Evolutionary conservation across 2,888 invertebrate genomes (phyloP).

Genomic region (Clivina fossor): DNA sequence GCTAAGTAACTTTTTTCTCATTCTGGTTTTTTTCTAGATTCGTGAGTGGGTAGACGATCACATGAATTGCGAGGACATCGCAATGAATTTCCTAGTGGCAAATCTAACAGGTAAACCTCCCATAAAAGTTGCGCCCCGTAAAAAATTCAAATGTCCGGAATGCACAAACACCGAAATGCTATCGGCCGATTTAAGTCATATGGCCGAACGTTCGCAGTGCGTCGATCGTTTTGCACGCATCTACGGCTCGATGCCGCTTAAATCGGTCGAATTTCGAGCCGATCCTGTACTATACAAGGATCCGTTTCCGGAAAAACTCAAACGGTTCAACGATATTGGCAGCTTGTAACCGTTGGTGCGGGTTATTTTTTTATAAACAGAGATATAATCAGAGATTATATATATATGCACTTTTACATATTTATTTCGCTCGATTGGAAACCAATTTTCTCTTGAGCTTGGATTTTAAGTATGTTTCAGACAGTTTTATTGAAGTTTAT

Average conservation of each 20-base stretch:
- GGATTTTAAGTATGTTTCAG: no score
- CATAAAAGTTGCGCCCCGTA: conserved; percentile 88
- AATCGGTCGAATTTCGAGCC: conserved; percentile 88
- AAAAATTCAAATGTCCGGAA: conserved; percentile 96
- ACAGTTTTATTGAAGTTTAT: no score
- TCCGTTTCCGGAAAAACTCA: conserved; percentile 80
- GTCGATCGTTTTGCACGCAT: conserved; percentile 73
- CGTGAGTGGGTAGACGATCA: conserved; percentile 88
- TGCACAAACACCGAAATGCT: conserved; percentile 93
- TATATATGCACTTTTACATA: conserved; percentile 15
- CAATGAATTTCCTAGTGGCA: conserved; percentile 96
- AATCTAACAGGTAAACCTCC: conserved; percentile 92
- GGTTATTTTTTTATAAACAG: no score
- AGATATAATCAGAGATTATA: conserved; percentile 16
- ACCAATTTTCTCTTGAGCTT: no score
- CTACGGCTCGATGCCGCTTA: conserved; percentile 86
- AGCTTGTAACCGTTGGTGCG: conserved; percentile 66
- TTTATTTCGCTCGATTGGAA: no score
- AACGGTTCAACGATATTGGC: conserved; percentile 86
- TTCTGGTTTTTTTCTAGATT: conserved; percentile 10
- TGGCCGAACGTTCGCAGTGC: conserved; percentile 90
- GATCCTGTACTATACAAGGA: conserved; percentile 93
- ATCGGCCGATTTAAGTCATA: conserved; percentile 88
- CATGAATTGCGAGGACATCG: conserved; percentile 98
- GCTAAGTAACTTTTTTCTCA: no score